A percentile compares a stretch with the other conserved stretches of the same genome.
These are phyloP conservation scores for Entomyzon cyanotis DNA, from an alignment of 2,113 vertebrate species.

Conservation along the genomic window DNA sequence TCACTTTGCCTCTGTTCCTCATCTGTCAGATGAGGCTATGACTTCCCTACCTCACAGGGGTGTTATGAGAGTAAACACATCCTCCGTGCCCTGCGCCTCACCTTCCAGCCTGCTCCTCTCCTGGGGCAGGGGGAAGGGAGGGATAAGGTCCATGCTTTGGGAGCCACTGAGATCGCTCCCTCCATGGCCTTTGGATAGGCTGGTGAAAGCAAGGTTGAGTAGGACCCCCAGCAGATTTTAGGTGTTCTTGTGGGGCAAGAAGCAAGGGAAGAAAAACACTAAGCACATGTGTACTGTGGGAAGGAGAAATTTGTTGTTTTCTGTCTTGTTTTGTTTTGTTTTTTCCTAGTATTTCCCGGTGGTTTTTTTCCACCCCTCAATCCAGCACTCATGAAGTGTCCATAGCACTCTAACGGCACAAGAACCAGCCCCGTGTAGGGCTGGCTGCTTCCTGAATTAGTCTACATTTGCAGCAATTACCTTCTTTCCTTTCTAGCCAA, in stretches of 20 bases:
- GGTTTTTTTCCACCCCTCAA: neutral
- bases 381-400: neutral
- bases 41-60: constrained; percentile 53
- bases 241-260: neutral
- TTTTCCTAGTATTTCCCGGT: neutral
- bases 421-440: neutral
- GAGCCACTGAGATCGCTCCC: neutral
- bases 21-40: constrained; percentile 61
- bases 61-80: constrained; percentile 68
- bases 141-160: neutral
- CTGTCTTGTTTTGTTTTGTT: neutral
- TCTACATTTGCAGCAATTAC: constrained; percentile 64
- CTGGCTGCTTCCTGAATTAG: constrained; percentile 54
- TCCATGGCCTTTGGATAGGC: fast-evolving
- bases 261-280: neutral
- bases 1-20: constrained; percentile 62
- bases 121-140: neutral
- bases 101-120: constrained; percentile 31
- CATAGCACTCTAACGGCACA: neutral
- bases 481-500: constrained; percentile 61
- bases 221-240: neutral
- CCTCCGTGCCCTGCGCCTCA: neutral
- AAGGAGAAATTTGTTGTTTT: neutral
- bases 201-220: neutral
- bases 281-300: fast-evolving